Conservation (phyloP, 2,888 invertebrate species). For the Didymodactylos carnosus region DNA sequence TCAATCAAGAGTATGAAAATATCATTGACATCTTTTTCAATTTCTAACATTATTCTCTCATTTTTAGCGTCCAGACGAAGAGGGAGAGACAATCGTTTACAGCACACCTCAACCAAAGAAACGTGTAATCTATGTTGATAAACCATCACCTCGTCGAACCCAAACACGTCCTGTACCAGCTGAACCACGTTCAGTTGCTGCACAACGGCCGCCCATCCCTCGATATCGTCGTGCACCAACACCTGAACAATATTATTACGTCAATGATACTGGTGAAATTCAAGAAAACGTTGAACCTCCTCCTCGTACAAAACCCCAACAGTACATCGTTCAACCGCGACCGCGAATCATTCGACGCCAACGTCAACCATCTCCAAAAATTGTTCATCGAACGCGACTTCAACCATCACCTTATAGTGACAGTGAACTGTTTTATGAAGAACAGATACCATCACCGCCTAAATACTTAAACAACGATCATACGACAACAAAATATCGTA, state of each 20-base stretch:
- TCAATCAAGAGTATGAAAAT: neutral
- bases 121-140: no score
- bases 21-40: neutral
- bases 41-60: no score
- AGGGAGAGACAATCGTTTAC: no score
- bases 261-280: no score
- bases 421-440: neutral
- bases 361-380: neutral
- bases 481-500: no score
- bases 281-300: neutral
- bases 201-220: no score
- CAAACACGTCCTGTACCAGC: neutral
- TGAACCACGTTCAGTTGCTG: neutral
- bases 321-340: no score
- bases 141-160: neutral
- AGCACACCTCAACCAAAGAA: no score
- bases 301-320: no score
- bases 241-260: no score
- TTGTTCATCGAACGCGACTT: neutral
- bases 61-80: neutral
- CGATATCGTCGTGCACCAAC: no score
- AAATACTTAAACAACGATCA: no score
- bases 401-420: neutral
- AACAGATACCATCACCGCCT: neutral
- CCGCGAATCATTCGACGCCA: neutral